Conservation (phyloP, 2,797 vertebrate genomes). For the Onychomys torridus region DNA sequence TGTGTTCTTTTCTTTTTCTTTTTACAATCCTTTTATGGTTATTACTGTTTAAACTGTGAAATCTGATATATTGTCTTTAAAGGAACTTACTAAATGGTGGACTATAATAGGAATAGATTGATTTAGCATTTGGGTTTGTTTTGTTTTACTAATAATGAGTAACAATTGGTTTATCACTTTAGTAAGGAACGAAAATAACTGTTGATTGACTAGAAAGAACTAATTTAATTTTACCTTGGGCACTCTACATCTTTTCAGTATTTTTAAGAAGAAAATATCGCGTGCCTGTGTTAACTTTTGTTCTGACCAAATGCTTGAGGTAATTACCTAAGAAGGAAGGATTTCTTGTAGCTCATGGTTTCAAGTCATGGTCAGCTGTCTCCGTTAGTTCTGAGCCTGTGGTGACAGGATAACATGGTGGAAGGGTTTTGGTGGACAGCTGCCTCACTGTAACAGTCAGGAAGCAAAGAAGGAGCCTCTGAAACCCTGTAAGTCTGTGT, state of each 20-base stretch:
- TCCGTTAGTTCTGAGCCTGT: background rate
- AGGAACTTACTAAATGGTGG: conserved; percentile 36
- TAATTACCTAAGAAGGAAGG: background rate
- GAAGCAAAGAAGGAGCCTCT: background rate
- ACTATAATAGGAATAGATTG: conserved; percentile 3
- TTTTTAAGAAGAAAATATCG: conserved; percentile 17
- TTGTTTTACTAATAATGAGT: background rate
- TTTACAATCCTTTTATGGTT: conserved; percentile 7
- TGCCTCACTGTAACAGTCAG: background rate
- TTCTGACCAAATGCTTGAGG: background rate
- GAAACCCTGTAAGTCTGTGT: background rate
- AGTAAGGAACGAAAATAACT: background rate
- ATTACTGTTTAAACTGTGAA: conserved; percentile 41
- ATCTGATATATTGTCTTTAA: conserved; percentile 15
- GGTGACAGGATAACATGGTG: background rate
- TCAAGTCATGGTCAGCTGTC: background rate
- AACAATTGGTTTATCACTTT: background rate
- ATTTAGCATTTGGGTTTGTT: conserved; percentile 22
- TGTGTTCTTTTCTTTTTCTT: background rate
- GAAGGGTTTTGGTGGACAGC: background rate
- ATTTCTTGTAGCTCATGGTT: background rate
- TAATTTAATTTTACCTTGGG: conserved; percentile 44
- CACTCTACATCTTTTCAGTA: conserved; percentile 16
- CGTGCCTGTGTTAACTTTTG: background rate
- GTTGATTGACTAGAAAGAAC: conserved; percentile 32